Percentiles rank a stretch among this genome's conserved stretches.
These are phyloP conservation scores for Punctoribates punctum DNA, from an alignment of 2,888 invertebrate genomes.

Conservation along the genomic window DNA sequence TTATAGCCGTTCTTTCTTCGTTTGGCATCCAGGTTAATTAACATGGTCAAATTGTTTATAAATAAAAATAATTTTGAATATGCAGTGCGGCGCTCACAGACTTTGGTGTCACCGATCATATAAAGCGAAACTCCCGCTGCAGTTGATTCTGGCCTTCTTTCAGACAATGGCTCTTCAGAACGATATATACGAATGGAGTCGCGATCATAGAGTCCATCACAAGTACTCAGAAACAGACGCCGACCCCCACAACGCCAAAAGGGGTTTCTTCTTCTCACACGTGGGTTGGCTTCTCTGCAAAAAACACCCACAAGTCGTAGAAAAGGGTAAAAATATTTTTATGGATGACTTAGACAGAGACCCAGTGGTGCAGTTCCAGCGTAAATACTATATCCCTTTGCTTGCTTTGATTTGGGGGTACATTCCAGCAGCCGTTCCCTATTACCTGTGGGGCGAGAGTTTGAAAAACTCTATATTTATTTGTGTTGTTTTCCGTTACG, in stretches of 20 bases:
- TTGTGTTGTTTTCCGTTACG: constrained; percentile 72
- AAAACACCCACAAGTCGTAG: constrained; percentile 46
- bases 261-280: constrained; percentile 48
- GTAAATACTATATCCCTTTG: constrained; percentile 53
- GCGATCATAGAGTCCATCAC: constrained; percentile 47
- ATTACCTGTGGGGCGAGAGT: constrained; percentile 76
- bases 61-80: too few species aligned
- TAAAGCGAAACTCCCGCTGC: constrained; percentile 32
- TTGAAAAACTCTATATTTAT: constrained; percentile 75
- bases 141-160: constrained; percentile 53
- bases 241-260: constrained; percentile 45
- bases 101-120: constrained; percentile 56
- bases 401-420: constrained; percentile 55
- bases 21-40: too few species aligned
- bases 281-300: constrained; percentile 45
- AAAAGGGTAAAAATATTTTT: constrained; percentile 41
- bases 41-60: too few species aligned
- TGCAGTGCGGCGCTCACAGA: constrained; percentile 56
- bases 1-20: too few species aligned
- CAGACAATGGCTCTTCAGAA: constrained; percentile 55
- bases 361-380: constrained; percentile 45
- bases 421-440: constrained; percentile 69
- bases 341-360: constrained; percentile 44
- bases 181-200: constrained; percentile 45
- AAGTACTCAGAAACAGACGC: constrained; percentile 35